Base-by-base conservation (phyloP, 2,797 vertebrate species). In the Erpetoichthys calabaricus region DNA sequence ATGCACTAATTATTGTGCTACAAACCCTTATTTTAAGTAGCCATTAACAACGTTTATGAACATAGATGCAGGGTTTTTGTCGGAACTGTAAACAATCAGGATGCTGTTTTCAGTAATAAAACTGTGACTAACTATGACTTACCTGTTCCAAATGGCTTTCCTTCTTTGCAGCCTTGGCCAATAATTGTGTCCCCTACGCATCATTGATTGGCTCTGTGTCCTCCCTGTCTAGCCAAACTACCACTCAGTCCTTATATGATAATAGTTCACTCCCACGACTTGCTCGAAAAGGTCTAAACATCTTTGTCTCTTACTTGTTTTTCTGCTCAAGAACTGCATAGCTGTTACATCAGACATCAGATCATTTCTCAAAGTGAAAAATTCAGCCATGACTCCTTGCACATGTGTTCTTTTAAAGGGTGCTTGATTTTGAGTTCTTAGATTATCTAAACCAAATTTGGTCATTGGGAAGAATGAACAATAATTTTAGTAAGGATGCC, bases 221-320 rank as follows among this genome's bases (percentile, higher is more conserved):
- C 73, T 86, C 81, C 75, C 77, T 86, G 81, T 85, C 83, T 83
- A 80, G 75, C 75, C 77, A 82, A 85, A 84, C 78, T 85, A 80
- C 80, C 80, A 82, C 78, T 84, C 80, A 80, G 74, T 85, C 81
- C 75, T 82, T 83, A 80, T 84, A 83, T 80, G 78, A 83, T 85
- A 83, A 83, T 83, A 81, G 79, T 77, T 84, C 79, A 72, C 78
- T 80, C 80, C 79, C 82, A 84, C 73, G 72, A 76, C 82, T 84
- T 83, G 83, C 83, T 88, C 83, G 71, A 81, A 85, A 89, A 86
- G 83, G 79, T 82, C 83, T 83, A 85, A 88, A 87, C 75, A 75
- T 86, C 84, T 87, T 86, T 87, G 80, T 79, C 80, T 75, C 72
- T 83, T 76, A 70, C 80, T 62, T 62, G 60, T 82, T 85, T 86